phyloP scores from a whole-genome alignment of 2,113 vertebrate genomes.

The Uria aalge region DNA sequence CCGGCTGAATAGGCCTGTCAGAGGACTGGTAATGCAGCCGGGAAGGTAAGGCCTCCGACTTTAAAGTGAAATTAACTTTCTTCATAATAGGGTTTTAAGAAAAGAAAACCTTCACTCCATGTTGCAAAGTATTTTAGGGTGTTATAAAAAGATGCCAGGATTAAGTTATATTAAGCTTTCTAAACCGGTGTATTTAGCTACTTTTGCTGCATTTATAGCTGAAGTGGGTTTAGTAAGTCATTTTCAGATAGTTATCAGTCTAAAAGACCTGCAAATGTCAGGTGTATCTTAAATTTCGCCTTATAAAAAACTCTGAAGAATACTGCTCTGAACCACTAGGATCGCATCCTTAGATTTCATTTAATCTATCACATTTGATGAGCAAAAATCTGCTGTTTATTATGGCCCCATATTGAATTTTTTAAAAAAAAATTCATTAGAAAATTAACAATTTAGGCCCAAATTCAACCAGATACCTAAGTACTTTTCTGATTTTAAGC shows the following conservation, averaged over 20 bases:
- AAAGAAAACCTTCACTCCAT: conserved; percentile 31
- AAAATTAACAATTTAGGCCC: not conserved
- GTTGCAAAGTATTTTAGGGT: conserved; percentile 2
- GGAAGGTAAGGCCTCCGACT: conserved; percentile 23
- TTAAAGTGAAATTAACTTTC: conserved; percentile 65
- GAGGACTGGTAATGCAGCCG: conserved; percentile 1
- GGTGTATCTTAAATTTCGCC: not conserved
- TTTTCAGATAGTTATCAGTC: not conserved
- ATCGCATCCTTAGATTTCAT: not conserved
- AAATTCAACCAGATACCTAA: not conserved
- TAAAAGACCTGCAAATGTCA: not conserved
- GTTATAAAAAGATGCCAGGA: conserved; percentile 6
- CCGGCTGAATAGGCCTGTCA: conserved; percentile 68
- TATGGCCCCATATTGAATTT: not conserved
- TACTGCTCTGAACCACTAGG: not conserved
- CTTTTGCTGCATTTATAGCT: not conserved
- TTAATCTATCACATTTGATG: not conserved
- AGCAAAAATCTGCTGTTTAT: not conserved
- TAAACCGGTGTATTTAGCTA: conserved; percentile 23
- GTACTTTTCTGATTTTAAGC: not conserved
- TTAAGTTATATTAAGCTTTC: conserved; percentile 52
- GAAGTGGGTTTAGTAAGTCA: not conserved
- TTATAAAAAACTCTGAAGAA: not conserved
- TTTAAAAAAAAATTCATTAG: not conserved
- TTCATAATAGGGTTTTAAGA: conserved; percentile 35